Conservation (phyloP, 2,888 invertebrate genomes). For the Crossocerus cetratus region DNA sequence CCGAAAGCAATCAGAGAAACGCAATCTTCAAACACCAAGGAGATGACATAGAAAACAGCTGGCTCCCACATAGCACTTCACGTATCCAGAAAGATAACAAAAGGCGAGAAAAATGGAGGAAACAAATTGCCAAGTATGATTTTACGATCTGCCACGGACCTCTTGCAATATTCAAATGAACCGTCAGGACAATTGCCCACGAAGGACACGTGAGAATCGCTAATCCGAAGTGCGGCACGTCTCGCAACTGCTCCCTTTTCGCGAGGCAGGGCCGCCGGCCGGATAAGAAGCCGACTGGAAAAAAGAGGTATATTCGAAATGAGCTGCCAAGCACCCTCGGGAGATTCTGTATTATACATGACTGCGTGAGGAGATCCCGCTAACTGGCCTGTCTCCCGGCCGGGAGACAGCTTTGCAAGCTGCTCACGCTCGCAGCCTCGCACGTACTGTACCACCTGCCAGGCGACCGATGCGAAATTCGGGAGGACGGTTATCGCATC, state of each 20-base stretch:
- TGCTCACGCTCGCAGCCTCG: conserved; percentile 67
- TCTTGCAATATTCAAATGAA: too few species aligned
- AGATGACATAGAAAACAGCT: too few species aligned
- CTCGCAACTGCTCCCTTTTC: neutral
- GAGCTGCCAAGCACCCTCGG: conserved; percentile 70
- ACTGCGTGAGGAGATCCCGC: conserved; percentile 52
- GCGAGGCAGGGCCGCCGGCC: neutral
- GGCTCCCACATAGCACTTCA: too few species aligned
- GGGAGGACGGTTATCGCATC: conserved; percentile 3
- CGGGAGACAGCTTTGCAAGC: conserved; percentile 71
- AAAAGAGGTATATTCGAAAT: conserved; percentile 69
- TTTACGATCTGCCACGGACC: too few species aligned
- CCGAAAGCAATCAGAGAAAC: too few species aligned
- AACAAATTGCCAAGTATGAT: too few species aligned
- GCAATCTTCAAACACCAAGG: too few species aligned
- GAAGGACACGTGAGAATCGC: conserved; percentile 10
- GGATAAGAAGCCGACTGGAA: conserved; percentile 21
- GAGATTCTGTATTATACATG: conserved; percentile 71
- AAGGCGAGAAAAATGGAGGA: too few species aligned
- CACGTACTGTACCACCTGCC: conserved; percentile 16
- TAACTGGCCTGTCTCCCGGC: conserved; percentile 20
- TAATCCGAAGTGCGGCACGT: too few species aligned
- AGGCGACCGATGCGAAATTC: conserved; percentile 23
- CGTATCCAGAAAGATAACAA: too few species aligned
- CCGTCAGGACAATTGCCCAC: conserved; percentile 10